phyloP scores from a whole-genome alignment of 2,113 vertebrate species.

The Acinonyx jubatus region DNA sequence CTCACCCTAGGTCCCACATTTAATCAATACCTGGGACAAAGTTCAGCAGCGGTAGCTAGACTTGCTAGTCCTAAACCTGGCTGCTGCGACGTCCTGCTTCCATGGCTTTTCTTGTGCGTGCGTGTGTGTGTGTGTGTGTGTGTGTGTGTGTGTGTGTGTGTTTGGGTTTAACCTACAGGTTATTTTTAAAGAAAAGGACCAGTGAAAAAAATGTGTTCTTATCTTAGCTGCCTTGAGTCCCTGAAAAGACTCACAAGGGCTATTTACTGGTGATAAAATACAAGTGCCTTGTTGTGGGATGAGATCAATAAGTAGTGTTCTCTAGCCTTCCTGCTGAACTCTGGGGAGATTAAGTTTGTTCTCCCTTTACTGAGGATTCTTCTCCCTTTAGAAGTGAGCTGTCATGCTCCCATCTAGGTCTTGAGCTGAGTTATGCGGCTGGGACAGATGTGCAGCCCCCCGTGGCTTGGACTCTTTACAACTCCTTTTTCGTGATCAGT shows the following conservation, averaged over 20 bases:
- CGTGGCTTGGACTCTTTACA: slow-evolving; percentile 38
- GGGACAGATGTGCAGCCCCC: slow-evolving; percentile 53
- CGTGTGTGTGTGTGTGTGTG: neutral
- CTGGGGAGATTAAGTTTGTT: slow-evolving; percentile 20
- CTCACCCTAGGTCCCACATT: slow-evolving; percentile 9
- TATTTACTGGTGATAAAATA: slow-evolving; percentile 62
- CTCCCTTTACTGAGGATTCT: slow-evolving; percentile 39
- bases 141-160: neutral
- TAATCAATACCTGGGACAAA: neutral
- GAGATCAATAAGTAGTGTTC: slow-evolving; percentile 69
- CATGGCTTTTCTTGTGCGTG: neutral
- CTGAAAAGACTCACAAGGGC: slow-evolving; percentile 70
- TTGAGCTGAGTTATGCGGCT: slow-evolving; percentile 40
- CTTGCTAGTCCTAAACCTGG: neutral
- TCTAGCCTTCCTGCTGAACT: slow-evolving; percentile 45
- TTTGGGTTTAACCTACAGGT: neutral
- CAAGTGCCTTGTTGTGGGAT: slow-evolving; percentile 54
- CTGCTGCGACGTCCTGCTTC: neutral
- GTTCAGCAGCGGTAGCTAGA: neutral
- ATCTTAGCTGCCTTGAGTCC: slow-evolving; percentile 52
- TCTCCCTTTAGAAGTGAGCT: slow-evolving; percentile 40
- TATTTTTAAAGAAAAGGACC: slow-evolving; percentile 63
- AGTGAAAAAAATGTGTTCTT: slow-evolving; percentile 58
- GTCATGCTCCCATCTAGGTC: neutral
- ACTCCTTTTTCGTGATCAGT: slow-evolving; percentile 22